Evolutionary conservation across 2,888 invertebrate genomes (phyloP).

Genomic region (Philhelius pedissequus): DNA sequence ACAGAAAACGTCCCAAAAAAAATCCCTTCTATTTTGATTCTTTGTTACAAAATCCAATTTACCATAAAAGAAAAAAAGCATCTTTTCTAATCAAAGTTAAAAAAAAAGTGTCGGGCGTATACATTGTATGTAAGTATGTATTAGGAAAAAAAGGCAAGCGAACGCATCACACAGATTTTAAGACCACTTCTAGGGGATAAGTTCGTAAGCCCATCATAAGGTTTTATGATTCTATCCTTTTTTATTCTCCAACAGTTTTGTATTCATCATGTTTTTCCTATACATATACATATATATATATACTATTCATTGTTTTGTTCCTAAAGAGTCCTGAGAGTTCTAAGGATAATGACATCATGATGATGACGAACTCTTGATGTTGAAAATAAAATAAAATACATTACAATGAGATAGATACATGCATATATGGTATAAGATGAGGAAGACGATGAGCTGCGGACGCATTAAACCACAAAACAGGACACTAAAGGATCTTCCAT

Average conservation of each 20-base stretch:
- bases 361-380: conserved; percentile 68
- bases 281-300: conserved; percentile 20
- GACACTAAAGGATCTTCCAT: conserved; percentile 57
- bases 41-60: neutral
- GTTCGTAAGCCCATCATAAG: conserved; percentile 66
- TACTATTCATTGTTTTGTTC: conserved; percentile 29
- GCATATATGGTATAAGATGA: neutral
- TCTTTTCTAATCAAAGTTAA: neutral
- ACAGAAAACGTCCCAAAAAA: neutral
- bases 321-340: conserved; percentile 36
- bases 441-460: neutral
- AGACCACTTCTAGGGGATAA: conserved; percentile 53
- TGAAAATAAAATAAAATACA: conserved; percentile 65
- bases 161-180: conserved; percentile 32
- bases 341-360: conserved; percentile 68
- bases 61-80: neutral
- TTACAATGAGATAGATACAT: conserved; percentile 45
- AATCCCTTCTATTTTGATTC: neutral
- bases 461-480: conserved; percentile 56
- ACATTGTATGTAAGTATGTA: neutral
- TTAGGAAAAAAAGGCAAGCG: conserved; percentile 39
- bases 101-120: neutral
- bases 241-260: neutral
- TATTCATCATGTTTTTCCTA: neutral
- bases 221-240: conserved; percentile 61